Base-by-base conservation (phyloP, 2,888 invertebrate species). In the Plebejus melissa region DNA sequence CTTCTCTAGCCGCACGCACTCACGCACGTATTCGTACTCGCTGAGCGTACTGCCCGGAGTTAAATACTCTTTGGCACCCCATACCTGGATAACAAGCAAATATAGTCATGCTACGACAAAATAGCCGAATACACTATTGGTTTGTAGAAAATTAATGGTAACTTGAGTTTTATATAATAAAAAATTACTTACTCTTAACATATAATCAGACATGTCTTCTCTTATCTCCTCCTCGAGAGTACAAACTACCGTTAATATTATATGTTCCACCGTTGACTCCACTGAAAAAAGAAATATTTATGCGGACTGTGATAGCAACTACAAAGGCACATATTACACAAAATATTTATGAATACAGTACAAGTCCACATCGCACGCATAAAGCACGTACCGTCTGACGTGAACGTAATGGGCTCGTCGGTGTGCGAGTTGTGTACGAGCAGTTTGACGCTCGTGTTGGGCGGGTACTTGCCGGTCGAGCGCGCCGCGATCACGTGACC, bases 21-120 rank as follows among this genome's bases (percentile, higher is more conserved):
- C 96, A 83, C 99, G 98, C 76, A 99, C 96, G 86, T 98, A 98
- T 87, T 98, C 98, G 87, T 98, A 97, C 86, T 98, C 98, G 78
- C 97, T 96, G 54, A 99, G 94, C 13, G 95, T 95, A 57, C 97
- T 97, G 75, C 97, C 96, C 16, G 97, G 96, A 0, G 96, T 96
- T 57, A 99, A 90, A 92, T 98, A 99, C 89, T 99, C 99, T 75
- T 97, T 96, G 77, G 97, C 95, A 28, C 98, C 98, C 94, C 96
- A 96, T 75, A 98, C 97, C 95, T 98, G 94, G 1, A 76, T 79
- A 58, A 38, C 38, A 74, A 1, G 32, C 11, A 11, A 70, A 46
- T 11, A 46, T 11, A 46, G 46, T 46, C 46, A 46, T 11, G 46
- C 11, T 11, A 11, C 11, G 11, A 46, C 11, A 46, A 46, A 46